Conservation (phyloP, 2,888 invertebrate genomes). For the Belgica antarctica region DNA sequence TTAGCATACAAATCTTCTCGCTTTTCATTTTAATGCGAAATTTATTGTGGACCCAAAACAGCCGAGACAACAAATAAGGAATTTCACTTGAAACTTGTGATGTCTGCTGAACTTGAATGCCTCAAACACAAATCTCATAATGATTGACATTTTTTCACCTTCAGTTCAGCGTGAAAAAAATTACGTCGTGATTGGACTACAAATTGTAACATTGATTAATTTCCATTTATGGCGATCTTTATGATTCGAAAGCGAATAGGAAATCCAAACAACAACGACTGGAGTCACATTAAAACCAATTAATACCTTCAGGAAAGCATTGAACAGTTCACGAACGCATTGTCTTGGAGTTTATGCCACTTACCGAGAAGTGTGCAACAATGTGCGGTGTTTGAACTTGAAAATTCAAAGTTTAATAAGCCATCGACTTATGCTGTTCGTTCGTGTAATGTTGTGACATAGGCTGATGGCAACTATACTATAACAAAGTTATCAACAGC, state of each 20-base stretch:
- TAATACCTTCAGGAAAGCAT: background rate
- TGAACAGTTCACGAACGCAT: slow-evolving; percentile 20
- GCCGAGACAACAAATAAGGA: slow-evolving; percentile 1
- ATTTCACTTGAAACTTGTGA: slow-evolving; percentile 3
- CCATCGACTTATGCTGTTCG: slow-evolving; percentile 8
- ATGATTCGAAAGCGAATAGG: slow-evolving; percentile 21
- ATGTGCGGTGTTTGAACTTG: slow-evolving; percentile 1
- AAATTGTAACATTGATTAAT: slow-evolving; percentile 40
- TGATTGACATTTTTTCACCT: background rate
- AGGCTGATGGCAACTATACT: background rate
- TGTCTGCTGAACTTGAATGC: no score
- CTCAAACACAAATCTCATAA: no score
- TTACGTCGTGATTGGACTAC: background rate
- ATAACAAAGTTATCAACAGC: background rate
- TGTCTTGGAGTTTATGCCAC: slow-evolving; percentile 5
- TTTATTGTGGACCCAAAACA: background rate
- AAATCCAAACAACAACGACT: background rate
- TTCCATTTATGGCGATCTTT: slow-evolving; percentile 31
- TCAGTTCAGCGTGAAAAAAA: background rate
- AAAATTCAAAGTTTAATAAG: background rate
- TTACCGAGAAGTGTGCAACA: background rate
- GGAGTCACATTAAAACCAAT: slow-evolving; percentile 9
- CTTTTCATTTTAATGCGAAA: background rate
- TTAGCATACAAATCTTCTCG: slow-evolving; percentile 3
- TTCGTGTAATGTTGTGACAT: slow-evolving; percentile 12